A percentile compares a stretch with the other conserved stretches of the same genome.
Evolutionary conservation across 2,888 invertebrate genomes (phyloP).

Genomic region (Petrolisthes cinctipes): DNA sequence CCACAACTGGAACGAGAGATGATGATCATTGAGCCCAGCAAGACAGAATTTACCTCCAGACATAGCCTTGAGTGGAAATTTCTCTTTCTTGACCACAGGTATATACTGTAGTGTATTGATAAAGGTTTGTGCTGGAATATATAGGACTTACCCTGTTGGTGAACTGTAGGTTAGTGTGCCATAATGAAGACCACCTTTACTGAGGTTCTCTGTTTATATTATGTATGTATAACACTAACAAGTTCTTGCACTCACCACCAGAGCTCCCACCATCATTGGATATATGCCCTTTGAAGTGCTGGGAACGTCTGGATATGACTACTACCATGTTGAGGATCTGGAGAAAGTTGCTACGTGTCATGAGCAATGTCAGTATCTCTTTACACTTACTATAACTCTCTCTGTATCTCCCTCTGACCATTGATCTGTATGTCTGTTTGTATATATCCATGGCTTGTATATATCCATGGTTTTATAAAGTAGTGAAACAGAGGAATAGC

Average conservation of each 20-base stretch:
- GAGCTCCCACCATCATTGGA: slow-evolving; percentile 91
- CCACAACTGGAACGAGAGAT: slow-evolving; percentile 89
- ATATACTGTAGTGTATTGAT: not conserved
- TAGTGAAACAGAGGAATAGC: too few relatives aligned
- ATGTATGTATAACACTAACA: not conserved
- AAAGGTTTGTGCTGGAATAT: not conserved
- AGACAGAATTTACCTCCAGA: slow-evolving; percentile 89
- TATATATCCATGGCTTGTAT: too few relatives aligned
- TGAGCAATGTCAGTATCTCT: slow-evolving; percentile 79
- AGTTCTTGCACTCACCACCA: slow-evolving; percentile 65
- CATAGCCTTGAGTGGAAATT: slow-evolving; percentile 98
- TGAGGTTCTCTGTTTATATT: too few relatives aligned
- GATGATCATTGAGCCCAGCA: slow-evolving; percentile 79
- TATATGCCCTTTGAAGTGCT: slow-evolving; percentile 94
- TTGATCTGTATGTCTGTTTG: too few relatives aligned
- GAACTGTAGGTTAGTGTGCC: too few relatives aligned
- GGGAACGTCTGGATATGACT: slow-evolving; percentile 95
- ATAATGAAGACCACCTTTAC: too few relatives aligned
- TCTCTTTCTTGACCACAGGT: slow-evolving; percentile 84
- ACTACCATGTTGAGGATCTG: slow-evolving; percentile 94
- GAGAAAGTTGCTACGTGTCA: slow-evolving; percentile 89
- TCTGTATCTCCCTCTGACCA: too few relatives aligned
- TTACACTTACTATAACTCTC: too few relatives aligned
- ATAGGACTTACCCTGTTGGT: too few relatives aligned
- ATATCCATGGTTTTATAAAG: too few relatives aligned